A percentile compares a stretch with the other conserved stretches of the same genome.
Evolutionary conservation across 2,113 vertebrate genomes (phyloP).

Genomic region (Callaeas wilsoni): DNA sequence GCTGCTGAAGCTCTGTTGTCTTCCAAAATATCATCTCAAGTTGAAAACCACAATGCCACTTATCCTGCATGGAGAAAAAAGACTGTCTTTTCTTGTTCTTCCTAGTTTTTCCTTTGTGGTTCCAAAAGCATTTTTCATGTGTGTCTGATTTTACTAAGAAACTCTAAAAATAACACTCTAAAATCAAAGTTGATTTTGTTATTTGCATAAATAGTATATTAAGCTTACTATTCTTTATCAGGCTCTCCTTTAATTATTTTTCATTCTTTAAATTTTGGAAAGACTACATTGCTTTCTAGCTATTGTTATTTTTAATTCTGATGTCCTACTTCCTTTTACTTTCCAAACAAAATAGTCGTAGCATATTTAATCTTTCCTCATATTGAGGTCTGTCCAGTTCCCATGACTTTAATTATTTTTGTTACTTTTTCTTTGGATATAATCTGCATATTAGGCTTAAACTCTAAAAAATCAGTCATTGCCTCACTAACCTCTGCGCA

Average conservation of each 20-base stretch:
- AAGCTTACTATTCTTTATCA: background rate
- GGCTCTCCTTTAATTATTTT: slow-evolving; percentile 24
- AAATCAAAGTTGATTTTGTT: background rate
- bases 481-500: slow-evolving; percentile 6
- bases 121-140: background rate
- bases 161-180: background rate
- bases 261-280: slow-evolving; percentile 33
- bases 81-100: background rate
- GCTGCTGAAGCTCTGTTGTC: background rate
- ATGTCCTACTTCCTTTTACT: slow-evolving; percentile 24
- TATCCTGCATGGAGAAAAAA: background rate
- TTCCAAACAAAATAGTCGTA: slow-evolving; percentile 34
- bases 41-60: background rate
- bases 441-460: slow-evolving; percentile 47
- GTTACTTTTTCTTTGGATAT: slow-evolving; percentile 15
- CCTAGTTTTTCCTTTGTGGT: background rate
- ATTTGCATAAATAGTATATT: background rate
- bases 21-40: background rate
- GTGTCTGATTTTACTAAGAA: background rate
- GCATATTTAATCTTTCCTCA: slow-evolving; percentile 37
- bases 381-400: slow-evolving; percentile 21
- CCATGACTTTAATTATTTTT: slow-evolving; percentile 60
- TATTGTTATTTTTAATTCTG: slow-evolving; percentile 57
- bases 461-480: background rate
- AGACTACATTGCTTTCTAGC: background rate